Base-by-base conservation (phyloP, 2,113 vertebrate species). In the Phoxinus phoxinus region DNA sequence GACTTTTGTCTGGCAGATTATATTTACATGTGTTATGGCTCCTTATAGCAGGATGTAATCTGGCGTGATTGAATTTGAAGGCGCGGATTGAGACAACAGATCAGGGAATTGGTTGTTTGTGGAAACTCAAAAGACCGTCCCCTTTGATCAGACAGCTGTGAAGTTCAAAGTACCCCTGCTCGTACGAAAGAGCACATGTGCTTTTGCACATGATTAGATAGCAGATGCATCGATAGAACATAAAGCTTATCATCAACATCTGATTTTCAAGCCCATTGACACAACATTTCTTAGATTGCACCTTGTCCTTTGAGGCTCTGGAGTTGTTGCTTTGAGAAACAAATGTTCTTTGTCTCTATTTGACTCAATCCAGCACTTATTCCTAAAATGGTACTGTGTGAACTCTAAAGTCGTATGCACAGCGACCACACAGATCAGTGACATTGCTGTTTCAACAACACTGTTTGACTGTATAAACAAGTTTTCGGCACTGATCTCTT, bases 71-170 rank as follows among this genome's bases (percentile, higher is more conserved):
- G 85, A 65, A 74, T 86, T 85, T 86, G 72, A 82, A 58, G 37
- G n/a, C 87, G 73, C 32, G 53, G 84, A 85, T 85, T 85, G 65
- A 37, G 82, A 83, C 51, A 74, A 84, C 79, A 75, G 81, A 85
- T 25, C 37, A 37, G 77, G 86, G 56, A 72, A 85, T 82, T 74
- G 72, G 84, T 75, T 88, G 83, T 85, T 88, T 84, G 74, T 73
- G 61, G 74, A 85, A 87, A 82, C 85, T 85, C 84, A 89, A 87
- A 89, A 87, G 87, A 83, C 73, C 63, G 37, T 78, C 51, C 76
- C 44, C 83, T 91, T 91, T 91, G 87, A 91, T 91, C 80, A 78
- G 86, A 90, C 86, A 90, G 87, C 90, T 91, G 90, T 81, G 85
- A 88, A 85, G 89, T 89, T 91, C 89, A 91, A 91, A 91, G 90